Evolutionary conservation across 2,113 vertebrate genomes (phyloP).

Genomic region (Coreoperca whiteheadi): DNA sequence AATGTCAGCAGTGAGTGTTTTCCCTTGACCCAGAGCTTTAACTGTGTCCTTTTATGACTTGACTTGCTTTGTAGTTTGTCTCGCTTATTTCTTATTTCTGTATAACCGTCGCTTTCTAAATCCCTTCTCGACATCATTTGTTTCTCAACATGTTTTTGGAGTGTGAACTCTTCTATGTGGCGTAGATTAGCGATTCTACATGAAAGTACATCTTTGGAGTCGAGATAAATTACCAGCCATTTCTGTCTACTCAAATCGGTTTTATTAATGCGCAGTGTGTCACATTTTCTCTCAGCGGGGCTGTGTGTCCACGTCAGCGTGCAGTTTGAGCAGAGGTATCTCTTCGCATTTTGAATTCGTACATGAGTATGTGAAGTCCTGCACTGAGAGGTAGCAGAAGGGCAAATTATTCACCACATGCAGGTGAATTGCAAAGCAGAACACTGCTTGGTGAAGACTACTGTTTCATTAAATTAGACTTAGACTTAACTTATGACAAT

Average conservation of each 20-base stretch:
- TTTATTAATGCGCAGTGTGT: neutral
- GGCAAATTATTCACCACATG: conserved; percentile 18
- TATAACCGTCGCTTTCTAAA: neutral
- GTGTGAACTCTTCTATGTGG: neutral
- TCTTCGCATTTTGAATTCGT: neutral
- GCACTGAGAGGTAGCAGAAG: neutral
- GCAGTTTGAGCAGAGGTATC: neutral
- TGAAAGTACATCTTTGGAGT: neutral
- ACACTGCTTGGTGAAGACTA: neutral
- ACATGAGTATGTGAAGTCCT: neutral
- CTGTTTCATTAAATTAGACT: neutral
- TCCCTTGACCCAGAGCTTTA: neutral
- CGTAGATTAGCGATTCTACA: neutral
- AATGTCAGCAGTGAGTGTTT: conserved; percentile 1
- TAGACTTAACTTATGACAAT: neutral
- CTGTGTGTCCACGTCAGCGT: neutral
- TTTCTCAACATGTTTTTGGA: neutral
- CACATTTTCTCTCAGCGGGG: neutral
- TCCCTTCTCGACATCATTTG: neutral
- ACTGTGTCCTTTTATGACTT: neutral
- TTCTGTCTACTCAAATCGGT: neutral
- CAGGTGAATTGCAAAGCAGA: conserved; percentile 8
- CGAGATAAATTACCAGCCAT: neutral
- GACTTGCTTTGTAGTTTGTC: neutral
- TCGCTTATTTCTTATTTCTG: neutral